A percentile compares a stretch with the other conserved stretches of the same genome.
Conservation (phyloP, 2,888 invertebrate genomes). For the Sinohyriopsis cumingii region DNA sequence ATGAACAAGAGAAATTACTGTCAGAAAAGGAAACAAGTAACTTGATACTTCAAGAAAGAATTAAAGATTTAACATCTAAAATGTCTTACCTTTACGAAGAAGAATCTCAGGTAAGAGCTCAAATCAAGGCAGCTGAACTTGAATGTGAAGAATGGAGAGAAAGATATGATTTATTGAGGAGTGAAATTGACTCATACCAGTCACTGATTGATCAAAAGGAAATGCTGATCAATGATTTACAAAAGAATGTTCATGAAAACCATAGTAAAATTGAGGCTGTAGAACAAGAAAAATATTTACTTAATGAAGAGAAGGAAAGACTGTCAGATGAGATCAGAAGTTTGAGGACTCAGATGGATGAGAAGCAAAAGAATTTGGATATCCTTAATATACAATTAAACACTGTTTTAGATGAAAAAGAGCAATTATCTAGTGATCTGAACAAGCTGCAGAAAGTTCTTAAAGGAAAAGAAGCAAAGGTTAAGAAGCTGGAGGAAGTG, state of each 20-base stretch:
- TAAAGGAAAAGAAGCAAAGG: conserved; percentile 47
- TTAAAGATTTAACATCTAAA: conserved; percentile 26
- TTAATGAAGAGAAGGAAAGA: no score
- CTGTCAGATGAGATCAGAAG: no score
- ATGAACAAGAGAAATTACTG: conserved; percentile 18
- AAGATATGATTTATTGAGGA: background rate
- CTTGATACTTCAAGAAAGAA: conserved; percentile 18
- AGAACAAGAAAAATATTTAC: no score
- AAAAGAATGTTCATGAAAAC: no score
- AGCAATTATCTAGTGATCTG: conserved; percentile 28
- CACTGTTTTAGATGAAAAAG: conserved; percentile 25
- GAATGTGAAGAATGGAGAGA: conserved; percentile 11
- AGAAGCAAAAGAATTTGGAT: background rate
- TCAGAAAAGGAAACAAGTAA: background rate
- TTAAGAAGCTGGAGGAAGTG: conserved; percentile 46
- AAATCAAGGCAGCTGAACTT: no score
- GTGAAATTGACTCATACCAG: no score
- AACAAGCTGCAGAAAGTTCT: conserved; percentile 48
- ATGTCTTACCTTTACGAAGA: conserved; percentile 25
- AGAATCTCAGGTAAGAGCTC: conserved; percentile 7
- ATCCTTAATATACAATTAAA: background rate
- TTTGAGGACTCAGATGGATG: no score
- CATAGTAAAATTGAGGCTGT: no score
- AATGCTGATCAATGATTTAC: no score
- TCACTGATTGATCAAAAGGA: no score